A percentile compares a stretch with the other conserved stretches of the same genome.
Conservation (phyloP, 2,888 invertebrate genomes). For the Argynnis bischoffii region DNA sequence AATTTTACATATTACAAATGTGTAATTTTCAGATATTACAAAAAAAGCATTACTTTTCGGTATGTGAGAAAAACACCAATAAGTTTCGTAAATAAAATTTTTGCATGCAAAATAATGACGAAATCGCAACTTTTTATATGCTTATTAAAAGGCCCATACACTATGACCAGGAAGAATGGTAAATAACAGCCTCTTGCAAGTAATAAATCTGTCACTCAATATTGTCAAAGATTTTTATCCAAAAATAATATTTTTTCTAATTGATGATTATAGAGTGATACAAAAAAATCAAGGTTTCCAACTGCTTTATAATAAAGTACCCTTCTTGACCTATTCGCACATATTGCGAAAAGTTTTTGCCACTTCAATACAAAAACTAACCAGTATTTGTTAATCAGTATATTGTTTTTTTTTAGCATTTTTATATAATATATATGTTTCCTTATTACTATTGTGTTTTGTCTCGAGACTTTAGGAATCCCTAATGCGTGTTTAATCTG, state of each 20-base stretch:
- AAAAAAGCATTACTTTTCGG: too few relatives aligned
- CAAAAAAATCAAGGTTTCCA: constrained; percentile 52
- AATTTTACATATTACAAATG: too few relatives aligned
- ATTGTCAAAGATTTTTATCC: constrained; percentile 66
- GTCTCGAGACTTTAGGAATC: constrained; percentile 11
- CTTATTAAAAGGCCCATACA: constrained; percentile 25
- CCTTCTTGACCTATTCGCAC: constrained; percentile 55
- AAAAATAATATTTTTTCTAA: constrained; percentile 65
- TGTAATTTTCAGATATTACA: too few relatives aligned
- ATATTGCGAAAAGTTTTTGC: constrained; percentile 63
- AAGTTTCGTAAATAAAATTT: too few relatives aligned
- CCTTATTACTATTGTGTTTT: constrained; percentile 2
- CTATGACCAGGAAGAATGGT: constrained; percentile 59
- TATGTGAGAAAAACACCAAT: too few relatives aligned
- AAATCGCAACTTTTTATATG: neutral
- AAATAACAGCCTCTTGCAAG: constrained; percentile 64
- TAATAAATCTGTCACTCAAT: constrained; percentile 75
- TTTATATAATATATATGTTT: constrained; percentile 18
- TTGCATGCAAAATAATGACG: too few relatives aligned
- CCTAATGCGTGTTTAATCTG: constrained; percentile 10
- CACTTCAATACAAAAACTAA: constrained; percentile 52
- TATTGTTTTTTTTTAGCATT: constrained; percentile 15
- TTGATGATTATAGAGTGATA: constrained; percentile 63
- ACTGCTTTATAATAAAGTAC: constrained; percentile 57
- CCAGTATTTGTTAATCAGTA: constrained; percentile 52